Evolutionary conservation across 2,113 vertebrate species (phyloP).

Genomic region (Bagarius yarrelli): DNA sequence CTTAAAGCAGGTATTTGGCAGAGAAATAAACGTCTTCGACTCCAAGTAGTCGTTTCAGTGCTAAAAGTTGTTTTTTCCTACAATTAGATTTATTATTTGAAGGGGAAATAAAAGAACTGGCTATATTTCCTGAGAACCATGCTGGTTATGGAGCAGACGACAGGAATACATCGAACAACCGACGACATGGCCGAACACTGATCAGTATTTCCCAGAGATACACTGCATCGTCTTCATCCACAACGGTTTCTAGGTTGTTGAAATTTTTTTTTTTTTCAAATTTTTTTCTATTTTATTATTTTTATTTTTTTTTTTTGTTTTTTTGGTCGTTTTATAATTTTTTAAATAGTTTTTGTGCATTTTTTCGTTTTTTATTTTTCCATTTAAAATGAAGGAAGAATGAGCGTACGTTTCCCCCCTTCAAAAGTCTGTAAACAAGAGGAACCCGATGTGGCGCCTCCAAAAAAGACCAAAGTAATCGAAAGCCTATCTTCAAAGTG

Average conservation of each 20-base stretch:
- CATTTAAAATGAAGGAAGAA: conserved; percentile 96
- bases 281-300: conserved; percentile 59
- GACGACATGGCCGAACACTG: conserved; percentile 95
- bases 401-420: conserved; percentile 85
- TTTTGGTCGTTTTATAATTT: conserved; percentile 60
- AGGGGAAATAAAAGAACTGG: conserved; percentile 73
- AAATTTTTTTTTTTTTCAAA: conserved; percentile 38
- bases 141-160: conserved; percentile 95
- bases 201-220: conserved; percentile 99
- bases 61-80: conserved; percentile 96
- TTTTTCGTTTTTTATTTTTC: conserved; percentile 71
- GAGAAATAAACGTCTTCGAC: conserved; percentile 90
- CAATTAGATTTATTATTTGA: conserved; percentile 78
- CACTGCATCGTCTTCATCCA: conserved; percentile 92
- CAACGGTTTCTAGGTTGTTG: conserved; percentile 59
- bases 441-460: conserved; percentile 81
- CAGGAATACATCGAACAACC: conserved; percentile 85
- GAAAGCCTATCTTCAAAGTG: conserved; percentile 98
- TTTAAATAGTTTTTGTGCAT: conserved; percentile 59
- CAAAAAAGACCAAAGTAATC: conserved; percentile 73
- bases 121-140: conserved; percentile 99
- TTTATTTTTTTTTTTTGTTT: conserved; percentile 67
- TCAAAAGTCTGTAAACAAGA: conserved; percentile 99
- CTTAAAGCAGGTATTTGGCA: conserved; percentile 97
- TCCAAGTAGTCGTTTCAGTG: conserved; percentile 88